Base-by-base conservation (phyloP, 2,113 vertebrate genomes). In the Petrocephalus microphthalmus region DNA sequence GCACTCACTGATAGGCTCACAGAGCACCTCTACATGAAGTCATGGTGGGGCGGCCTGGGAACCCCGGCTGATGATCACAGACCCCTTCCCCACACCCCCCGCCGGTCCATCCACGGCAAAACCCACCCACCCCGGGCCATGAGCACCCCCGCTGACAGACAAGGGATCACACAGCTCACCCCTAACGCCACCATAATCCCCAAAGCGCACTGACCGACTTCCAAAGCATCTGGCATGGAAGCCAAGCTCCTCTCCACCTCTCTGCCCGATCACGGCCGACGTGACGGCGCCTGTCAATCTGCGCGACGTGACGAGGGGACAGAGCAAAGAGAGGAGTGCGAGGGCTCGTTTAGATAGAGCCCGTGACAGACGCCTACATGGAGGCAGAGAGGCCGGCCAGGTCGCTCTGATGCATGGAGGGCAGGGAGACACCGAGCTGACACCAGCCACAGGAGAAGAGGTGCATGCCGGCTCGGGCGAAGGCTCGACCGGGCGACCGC, bases 1-100 rank as follows among this genome's bases (percentile, higher is more conserved):
- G 83, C 71, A 87, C 87, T 71, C 88, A 85, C 88, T 37, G 74
- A 90, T 87, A 89, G 0, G 33, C 87, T 37, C 20, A 47, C 81
- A 90, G 60, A 57, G 33, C 52, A 29, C 85, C 87, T 89, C 84
- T 85, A 84, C 87, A 15, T 74, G 37, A 86, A 74, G 29, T 53
- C 53, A 42, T 53, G 8, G 56, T 84, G 22, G 47, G 13, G 53
- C 29, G 67, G 13, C 47, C 52, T 47, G 49, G 29, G 67, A 56
- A 60, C 56, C 42, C 29, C 5, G 49, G 51, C 51, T 13, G 25
- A 49, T 29, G 10, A 4, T 47, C n/a, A 29, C 17, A 53, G 87
- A 29, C 20, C 22, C 42, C 1, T 42, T 3, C 42, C 42, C 42
- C 42, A 42, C 42, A 42, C 42, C 49, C 22, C 74, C 87, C 13